These are phyloP conservation scores for Rallus limicola DNA, from an alignment of 2,113 vertebrate genomes.

Conservation along the genomic window DNA sequence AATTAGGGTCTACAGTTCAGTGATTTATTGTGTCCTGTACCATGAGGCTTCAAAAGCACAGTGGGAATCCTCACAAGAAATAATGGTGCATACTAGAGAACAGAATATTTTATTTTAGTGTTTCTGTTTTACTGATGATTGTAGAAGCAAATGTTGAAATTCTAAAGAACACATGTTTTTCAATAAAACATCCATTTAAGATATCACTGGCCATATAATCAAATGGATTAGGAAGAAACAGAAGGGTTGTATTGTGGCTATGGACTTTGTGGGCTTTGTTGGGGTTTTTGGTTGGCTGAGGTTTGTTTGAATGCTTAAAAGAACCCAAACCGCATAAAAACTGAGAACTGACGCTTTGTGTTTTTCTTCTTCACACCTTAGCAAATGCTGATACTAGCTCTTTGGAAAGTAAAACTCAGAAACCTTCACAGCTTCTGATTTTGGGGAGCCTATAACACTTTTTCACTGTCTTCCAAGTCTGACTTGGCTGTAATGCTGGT, in stretches of 20 bases:
- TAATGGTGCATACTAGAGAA: rapidly evolving
- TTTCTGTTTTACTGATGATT: neutral
- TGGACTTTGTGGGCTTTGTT: neutral
- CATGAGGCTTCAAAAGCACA: neutral
- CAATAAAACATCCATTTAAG: neutral
- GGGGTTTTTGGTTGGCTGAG: neutral
- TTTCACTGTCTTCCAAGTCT: neutral
- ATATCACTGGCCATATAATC: neutral
- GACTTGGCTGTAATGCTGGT: neutral
- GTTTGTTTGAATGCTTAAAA: neutral
- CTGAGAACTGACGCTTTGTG: neutral
- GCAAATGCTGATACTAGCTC: neutral
- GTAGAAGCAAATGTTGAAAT: neutral
- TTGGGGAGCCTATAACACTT: neutral
- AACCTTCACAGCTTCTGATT: too few species aligned
- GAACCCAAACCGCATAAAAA: neutral
- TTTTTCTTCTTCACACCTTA: neutral
- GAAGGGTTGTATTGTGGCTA: rapidly evolving
- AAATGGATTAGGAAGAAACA: neutral
- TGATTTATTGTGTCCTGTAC: neutral
- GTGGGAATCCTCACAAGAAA: neutral
- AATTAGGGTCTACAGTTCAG: neutral
- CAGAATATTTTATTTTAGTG: neutral
- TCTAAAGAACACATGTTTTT: rapidly evolving
- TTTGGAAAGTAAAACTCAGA: neutral